Conservation (phyloP, 2,888 invertebrate species). For the Tryphoninae sp. region DNA sequence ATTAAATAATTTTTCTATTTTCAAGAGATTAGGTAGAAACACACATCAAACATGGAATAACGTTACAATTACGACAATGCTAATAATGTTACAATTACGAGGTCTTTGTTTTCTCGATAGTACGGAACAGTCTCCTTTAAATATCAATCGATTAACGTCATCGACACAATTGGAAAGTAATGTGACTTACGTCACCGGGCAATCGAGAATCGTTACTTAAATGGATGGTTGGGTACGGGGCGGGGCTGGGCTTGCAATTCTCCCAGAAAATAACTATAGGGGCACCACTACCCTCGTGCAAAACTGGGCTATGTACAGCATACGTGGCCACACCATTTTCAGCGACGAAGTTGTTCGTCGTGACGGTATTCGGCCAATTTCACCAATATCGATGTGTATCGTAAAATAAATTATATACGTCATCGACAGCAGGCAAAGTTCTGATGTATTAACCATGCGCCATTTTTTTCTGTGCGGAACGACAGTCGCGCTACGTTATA, state of each 20-base stretch:
- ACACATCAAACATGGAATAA: not conserved
- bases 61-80: not conserved
- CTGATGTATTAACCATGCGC: constrained; percentile 16
- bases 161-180: constrained; percentile 34
- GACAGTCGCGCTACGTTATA: not conserved
- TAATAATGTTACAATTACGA: not conserved
- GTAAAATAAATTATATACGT: constrained; percentile 59
- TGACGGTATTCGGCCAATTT: constrained; percentile 31
- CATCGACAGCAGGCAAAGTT: constrained; percentile 47
- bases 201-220: constrained; percentile 42
- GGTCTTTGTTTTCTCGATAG: constrained; percentile 31
- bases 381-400: constrained; percentile 39
- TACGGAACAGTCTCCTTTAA: constrained; percentile 25
- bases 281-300: not conserved
- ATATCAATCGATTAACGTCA: constrained; percentile 55
- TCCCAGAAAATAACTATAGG: not conserved
- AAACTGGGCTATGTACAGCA: constrained; percentile 17
- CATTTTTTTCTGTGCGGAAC: constrained; percentile 19
- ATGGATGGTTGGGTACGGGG: constrained; percentile 21
- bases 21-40: not conserved
- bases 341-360: constrained; percentile 12
- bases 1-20: not conserved
- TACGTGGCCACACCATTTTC: not conserved
- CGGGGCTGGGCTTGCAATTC: not conserved
- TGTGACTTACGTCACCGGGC: constrained; percentile 56